phyloP scores from a whole-genome alignment of 2,797 vertebrate genomes.

The Poeciliopsis presidionis region DNA sequence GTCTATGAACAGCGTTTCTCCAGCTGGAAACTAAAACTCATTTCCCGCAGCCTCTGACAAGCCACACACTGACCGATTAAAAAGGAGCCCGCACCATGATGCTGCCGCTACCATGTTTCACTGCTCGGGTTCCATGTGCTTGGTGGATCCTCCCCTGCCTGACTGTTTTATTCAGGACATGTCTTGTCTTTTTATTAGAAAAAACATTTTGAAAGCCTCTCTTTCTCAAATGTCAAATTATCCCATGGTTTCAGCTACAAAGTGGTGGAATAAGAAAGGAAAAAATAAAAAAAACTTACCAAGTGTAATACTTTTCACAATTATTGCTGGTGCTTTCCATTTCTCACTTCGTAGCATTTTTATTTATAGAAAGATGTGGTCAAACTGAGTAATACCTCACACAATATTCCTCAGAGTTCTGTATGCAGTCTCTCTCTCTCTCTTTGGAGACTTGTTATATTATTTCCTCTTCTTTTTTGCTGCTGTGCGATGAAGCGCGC shows the following conservation, averaged over 20 bases:
- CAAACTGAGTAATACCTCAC: not conserved
- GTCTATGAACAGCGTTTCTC: not conserved
- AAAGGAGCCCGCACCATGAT: not conserved
- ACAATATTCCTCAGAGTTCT: conserved; percentile 24
- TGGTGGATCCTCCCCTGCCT: too few relatives aligned
- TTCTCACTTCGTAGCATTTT: conserved; percentile 7
- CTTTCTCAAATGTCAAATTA: not conserved
- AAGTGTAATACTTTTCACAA: not conserved
- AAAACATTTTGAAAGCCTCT: not conserved
- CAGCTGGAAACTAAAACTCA: not conserved
- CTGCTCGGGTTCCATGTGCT: not conserved
- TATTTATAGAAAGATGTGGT: not conserved
- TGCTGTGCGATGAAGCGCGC: conserved; percentile 29
- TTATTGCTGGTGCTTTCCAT: not conserved
- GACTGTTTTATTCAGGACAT: not conserved
- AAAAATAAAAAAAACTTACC: not conserved
- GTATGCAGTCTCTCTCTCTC: conserved; percentile 2
- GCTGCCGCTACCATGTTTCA: not conserved
- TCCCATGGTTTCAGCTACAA: not conserved
- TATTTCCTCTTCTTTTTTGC: not conserved
- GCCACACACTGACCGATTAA: not conserved
- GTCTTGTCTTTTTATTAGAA: not conserved
- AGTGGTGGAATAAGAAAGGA: not conserved
- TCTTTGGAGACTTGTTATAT: conserved; percentile 31
- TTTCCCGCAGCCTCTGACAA: not conserved